A percentile compares a stretch with the other conserved stretches of the same genome.
Evolutionary conservation across 2,797 vertebrate genomes (phyloP).

Genomic region (Mastacembelus armatus): DNA sequence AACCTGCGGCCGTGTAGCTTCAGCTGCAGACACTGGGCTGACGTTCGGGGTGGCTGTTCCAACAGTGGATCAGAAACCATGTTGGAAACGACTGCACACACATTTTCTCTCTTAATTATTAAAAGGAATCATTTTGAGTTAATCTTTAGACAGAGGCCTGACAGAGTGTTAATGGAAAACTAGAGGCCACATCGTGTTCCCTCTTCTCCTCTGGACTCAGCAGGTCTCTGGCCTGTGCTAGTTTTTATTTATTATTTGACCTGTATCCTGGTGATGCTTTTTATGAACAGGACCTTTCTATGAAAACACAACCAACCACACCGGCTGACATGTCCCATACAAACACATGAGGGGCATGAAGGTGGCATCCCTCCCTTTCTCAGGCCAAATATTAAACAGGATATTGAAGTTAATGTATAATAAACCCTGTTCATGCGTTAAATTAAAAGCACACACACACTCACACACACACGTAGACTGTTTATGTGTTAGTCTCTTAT

Average conservation of each 20-base stretch:
- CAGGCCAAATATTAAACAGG: slow-evolving; percentile 34
- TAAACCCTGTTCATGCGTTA: not conserved
- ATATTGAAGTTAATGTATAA: slow-evolving; percentile 51
- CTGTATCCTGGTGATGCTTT: not conserved
- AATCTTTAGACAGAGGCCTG: slow-evolving; percentile 56
- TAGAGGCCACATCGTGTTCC: slow-evolving; percentile 44
- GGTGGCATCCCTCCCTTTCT: slow-evolving; percentile 12
- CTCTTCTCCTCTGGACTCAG: too few species aligned
- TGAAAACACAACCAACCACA: slow-evolving; percentile 13
- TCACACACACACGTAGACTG: too few species aligned
- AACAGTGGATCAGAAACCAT: too few species aligned
- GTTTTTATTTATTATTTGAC: not conserved
- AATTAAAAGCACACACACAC: too few species aligned
- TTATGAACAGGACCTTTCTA: slow-evolving; percentile 15
- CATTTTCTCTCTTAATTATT: slow-evolving; percentile 53
- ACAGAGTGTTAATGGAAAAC: slow-evolving; percentile 53
- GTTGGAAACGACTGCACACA: not conserved
- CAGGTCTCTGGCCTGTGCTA: too few species aligned
- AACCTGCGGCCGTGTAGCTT: too few species aligned
- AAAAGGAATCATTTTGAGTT: slow-evolving; percentile 43
- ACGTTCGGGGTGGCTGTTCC: too few species aligned
- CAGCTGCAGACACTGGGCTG: too few species aligned
- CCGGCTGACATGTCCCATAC: not conserved
- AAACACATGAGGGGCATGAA: not conserved
- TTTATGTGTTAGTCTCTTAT: not conserved